A percentile compares a stretch with the other conserved stretches of the same genome.
Conservation (phyloP, 2,113 vertebrate species). For the Talpa occidentalis region DNA sequence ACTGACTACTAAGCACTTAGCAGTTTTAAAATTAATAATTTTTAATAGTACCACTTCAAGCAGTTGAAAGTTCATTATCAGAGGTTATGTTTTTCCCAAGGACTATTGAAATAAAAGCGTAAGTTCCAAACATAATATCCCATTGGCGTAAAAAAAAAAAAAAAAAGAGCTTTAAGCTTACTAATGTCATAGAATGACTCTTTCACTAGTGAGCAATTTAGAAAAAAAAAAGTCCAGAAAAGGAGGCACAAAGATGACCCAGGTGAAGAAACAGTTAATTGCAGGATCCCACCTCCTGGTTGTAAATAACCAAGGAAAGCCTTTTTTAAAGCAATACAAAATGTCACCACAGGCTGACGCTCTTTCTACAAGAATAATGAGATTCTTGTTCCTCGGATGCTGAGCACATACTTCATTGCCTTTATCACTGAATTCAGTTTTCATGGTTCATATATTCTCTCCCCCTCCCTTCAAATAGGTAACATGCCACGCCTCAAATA, state of each 20-base stretch:
- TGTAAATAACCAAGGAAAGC: conserved; percentile 65
- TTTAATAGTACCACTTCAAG: conserved; percentile 3
- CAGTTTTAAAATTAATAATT: conserved; percentile 45
- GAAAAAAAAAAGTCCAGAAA: conserved; percentile 47
- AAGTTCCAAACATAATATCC: neutral
- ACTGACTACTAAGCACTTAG: neutral
- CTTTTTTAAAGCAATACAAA: conserved; percentile 84
- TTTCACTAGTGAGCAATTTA: neutral
- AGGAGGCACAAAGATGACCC: neutral
- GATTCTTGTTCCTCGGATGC: conserved; percentile 46
- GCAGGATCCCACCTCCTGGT: conserved; percentile 45
- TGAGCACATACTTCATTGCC: conserved; percentile 76
- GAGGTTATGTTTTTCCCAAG: neutral
- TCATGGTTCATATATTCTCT: conserved; percentile 49
- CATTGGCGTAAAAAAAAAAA: neutral
- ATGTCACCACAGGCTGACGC: conserved; percentile 90
- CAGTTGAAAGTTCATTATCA: neutral
- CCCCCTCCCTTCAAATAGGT: conserved; percentile 67
- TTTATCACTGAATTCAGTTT: conserved; percentile 75
- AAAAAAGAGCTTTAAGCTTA: neutral
- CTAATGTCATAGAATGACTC: neutral
- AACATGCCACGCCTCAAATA: conserved; percentile 10
- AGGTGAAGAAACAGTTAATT: conserved; percentile 73
- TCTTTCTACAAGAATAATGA: conserved; percentile 88
- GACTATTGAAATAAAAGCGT: neutral